Conservation (phyloP, 1,140 invertebrate species). For the Hestina assimilis region DNA sequence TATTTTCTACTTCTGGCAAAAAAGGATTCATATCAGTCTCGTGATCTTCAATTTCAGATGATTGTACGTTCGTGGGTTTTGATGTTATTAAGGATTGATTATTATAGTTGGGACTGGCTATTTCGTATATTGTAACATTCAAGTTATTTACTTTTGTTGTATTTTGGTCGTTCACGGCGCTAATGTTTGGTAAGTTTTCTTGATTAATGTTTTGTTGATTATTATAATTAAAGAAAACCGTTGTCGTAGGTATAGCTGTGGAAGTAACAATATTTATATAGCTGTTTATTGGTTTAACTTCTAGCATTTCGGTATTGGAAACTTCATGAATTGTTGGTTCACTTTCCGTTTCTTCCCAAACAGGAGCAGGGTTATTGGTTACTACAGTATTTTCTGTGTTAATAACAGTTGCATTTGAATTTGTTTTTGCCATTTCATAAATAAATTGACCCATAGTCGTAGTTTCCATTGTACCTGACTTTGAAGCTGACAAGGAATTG, state of each 20-base stretch:
- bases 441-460: conserved; percentile 59
- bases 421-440: conserved; percentile 43
- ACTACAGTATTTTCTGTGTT: conserved; percentile 6
- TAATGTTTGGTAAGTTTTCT: conserved; percentile 10
- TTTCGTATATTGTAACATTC: conserved; percentile 66
- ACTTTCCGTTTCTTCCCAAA: conserved; percentile 59
- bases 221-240: conserved; percentile 4
- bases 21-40: conserved; percentile 82
- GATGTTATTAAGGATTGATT: conserved; percentile 37
- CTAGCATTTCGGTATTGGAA: conserved; percentile 16
- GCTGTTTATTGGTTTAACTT: conserved; percentile 1
- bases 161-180: conserved; percentile 27
- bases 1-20: conserved; percentile 80
- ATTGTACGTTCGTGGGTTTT: conserved; percentile 41
- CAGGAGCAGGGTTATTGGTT: conserved; percentile 47
- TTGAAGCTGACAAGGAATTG: conserved; percentile 10
- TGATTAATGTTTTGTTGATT: background rate
- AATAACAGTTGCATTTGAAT: conserved; percentile 14
- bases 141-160: conserved; percentile 50
- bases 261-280: background rate
- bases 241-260: conserved; percentile 12
- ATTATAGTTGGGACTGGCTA: conserved; percentile 52
- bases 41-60: conserved; percentile 61
- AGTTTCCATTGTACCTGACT: conserved; percentile 35
- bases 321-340: conserved; percentile 31